Evolutionary conservation across 1,140 invertebrate genomes (phyloP).

Genomic region (Drosophila suzukii): DNA sequence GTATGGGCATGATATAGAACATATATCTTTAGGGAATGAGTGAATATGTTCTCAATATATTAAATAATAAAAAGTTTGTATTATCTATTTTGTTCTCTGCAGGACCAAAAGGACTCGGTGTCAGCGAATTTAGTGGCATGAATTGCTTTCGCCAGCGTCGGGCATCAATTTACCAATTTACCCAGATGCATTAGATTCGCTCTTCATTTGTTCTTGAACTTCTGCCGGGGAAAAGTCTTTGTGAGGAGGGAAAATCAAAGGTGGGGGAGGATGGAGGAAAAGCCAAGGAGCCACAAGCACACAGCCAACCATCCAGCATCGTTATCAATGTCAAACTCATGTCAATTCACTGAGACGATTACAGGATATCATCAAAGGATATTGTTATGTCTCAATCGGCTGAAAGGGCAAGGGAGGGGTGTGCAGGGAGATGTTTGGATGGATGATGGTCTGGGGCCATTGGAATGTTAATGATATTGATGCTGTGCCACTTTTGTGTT

Average conservation of each 20-base stretch:
- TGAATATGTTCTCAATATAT: not conserved
- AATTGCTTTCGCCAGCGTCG: conserved; percentile 12
- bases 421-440: not conserved
- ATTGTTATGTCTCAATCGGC: conserved; percentile 78
- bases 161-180: conserved; percentile 47
- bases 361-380: conserved; percentile 80
- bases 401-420: conserved; percentile 29
- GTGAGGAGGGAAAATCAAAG: conserved; percentile 3
- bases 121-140: conserved; percentile 32
- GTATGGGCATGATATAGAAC: no score
- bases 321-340: conserved; percentile 81
- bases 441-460: conserved; percentile 10
- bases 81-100: conserved; percentile 3
- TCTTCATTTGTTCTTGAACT: conserved; percentile 47
- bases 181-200: conserved; percentile 35
- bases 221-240: not conserved
- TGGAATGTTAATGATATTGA: conserved; percentile 56
- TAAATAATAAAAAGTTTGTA: not conserved
- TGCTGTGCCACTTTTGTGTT: conserved; percentile 46
- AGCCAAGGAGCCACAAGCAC: not conserved
- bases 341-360: conserved; percentile 77
- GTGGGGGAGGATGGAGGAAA: not conserved
- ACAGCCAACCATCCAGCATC: conserved; percentile 28
- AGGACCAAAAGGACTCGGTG: conserved; percentile 14
- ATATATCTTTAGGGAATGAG: no score